These are phyloP conservation scores for Noctua janthina DNA, from an alignment of 2,888 invertebrate species.

Conservation along the genomic window DNA sequence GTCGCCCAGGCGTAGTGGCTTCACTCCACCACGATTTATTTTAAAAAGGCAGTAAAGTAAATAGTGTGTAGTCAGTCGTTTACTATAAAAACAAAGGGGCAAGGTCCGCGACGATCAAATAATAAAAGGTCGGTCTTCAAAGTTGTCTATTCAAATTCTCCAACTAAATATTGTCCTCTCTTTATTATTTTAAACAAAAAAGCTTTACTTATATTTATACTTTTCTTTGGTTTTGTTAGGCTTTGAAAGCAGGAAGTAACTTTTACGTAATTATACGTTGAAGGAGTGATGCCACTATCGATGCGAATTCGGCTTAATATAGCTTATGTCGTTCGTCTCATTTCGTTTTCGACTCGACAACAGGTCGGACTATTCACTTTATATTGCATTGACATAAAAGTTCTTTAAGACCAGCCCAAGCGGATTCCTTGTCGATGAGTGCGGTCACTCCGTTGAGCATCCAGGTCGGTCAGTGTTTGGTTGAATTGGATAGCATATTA, in stretches of 20 bases:
- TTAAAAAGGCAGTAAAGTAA: slow-evolving; percentile 74
- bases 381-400: background rate
- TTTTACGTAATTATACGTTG: too few species aligned
- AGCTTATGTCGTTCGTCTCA: background rate
- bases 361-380: background rate
- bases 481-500: slow-evolving; percentile 5
- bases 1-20: slow-evolving; percentile 42
- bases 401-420: background rate
- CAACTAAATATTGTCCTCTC: slow-evolving; percentile 73
- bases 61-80: slow-evolving; percentile 73
- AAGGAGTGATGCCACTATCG: background rate
- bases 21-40: slow-evolving; percentile 66
- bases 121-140: slow-evolving; percentile 73
- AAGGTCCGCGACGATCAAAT: slow-evolving; percentile 72
- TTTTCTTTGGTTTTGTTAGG: background rate
- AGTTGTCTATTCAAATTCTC: slow-evolving; percentile 74
- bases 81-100: slow-evolving; percentile 79
- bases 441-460: background rate
- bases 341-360: background rate
- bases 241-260: background rate
- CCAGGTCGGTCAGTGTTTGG: background rate
- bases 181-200: slow-evolving; percentile 70
- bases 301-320: background rate
- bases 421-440: background rate
- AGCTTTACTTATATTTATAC: slow-evolving; percentile 30